These are phyloP conservation scores for Gymnogyps californianus DNA, from an alignment of 2,113 vertebrate genomes.

Conservation along the genomic window DNA sequence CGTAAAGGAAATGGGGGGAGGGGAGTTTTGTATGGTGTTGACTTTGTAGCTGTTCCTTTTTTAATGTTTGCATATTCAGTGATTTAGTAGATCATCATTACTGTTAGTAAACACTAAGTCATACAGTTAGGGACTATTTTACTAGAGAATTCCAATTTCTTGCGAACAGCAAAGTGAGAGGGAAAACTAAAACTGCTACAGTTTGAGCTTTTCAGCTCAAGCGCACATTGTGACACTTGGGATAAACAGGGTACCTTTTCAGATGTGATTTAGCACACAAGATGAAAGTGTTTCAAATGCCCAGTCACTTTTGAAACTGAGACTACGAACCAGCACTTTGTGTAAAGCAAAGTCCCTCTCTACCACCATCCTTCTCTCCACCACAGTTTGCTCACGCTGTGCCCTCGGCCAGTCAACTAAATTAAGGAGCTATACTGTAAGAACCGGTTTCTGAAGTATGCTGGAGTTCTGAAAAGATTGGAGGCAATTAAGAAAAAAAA, in stretches of 20 bases:
- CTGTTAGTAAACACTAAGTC: not conserved
- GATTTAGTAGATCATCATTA: not conserved
- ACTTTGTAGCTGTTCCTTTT: not conserved
- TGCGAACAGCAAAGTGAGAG: not conserved
- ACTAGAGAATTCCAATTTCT: not conserved
- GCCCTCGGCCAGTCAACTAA: not conserved
- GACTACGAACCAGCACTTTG: not conserved
- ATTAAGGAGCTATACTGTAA: not conserved
- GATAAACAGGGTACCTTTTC: not conserved
- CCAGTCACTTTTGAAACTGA: not conserved
- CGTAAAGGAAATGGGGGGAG: not conserved
- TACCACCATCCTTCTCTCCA: not conserved
- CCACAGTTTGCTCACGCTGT: not conserved
- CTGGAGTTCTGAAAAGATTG: not conserved
- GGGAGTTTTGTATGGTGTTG: not conserved
- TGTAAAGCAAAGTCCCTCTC: not conserved
- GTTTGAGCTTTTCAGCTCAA: not conserved
- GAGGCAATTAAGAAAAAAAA: not conserved
- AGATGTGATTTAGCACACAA: not conserved
- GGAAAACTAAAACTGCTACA: not conserved
- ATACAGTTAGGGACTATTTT: not conserved
- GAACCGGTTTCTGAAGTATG: not conserved
- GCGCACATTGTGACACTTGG: rapidly evolving
- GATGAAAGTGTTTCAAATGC: not conserved
- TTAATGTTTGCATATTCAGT: not conserved